Base-by-base conservation (phyloP, 1,140 invertebrate genomes). In the Papilio xuthus region DNA sequence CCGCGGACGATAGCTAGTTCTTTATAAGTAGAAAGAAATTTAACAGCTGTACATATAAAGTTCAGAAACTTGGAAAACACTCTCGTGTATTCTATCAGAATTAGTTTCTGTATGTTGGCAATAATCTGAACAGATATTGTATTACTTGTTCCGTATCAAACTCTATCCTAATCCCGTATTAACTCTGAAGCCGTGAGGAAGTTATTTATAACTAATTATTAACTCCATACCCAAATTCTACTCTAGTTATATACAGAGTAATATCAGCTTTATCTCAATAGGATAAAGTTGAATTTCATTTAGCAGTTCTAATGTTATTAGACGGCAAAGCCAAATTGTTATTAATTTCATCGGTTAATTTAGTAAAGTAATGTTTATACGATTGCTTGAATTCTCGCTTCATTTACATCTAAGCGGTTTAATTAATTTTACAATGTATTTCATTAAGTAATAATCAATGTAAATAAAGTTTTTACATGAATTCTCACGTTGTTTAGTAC, bases 181-280 rank as follows among this genome's bases (percentile, higher is more conserved):
- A 26, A 23, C 23, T 60, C 6, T 26, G 12, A 67, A 67, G 15
- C 60, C 26, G 26, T 1, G 9, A 10, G 26, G 60, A 67, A 67
- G 60, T 67, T 67, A 67, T 67, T 67, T 60, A 20, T 3, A 53
- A 53, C 50, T 67, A 67, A 28, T 67, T 67, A 60, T 60, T 60
- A 67, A 32, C 60, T 67, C 60, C 60, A 13, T 32, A 6, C 4
- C 15, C 13, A 18, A 67, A 28, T 67, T 18, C 13, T 26, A 1
- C 4, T 67, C 32, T 67, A 67, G 9, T 60, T 1, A 10, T 23
- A 12, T 28, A 32, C 26, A 67, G 28, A 15, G 60, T 15, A 32
- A 67, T 6, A 28, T 67, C 4, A 67, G 60, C 26, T 67, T 67
- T 67, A 67, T 67, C 0, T 4, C 26, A 28, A 28, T 67, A 7